phyloP scores from a whole-genome alignment of 1,140 invertebrate species.

The Semibalanus balanoides region DNA sequence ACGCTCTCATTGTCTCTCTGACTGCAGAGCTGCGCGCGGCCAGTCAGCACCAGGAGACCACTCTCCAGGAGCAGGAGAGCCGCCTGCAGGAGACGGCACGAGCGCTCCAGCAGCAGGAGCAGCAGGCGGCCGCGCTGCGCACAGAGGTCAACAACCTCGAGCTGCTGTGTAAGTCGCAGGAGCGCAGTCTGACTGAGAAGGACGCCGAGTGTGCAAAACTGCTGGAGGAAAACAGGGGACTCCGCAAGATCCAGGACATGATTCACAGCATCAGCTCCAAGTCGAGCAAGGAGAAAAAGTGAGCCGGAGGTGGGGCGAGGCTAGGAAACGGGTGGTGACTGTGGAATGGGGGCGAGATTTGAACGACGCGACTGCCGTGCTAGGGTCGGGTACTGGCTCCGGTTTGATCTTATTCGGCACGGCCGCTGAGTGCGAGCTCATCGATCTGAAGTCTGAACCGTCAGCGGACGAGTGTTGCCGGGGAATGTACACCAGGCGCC shows the following conservation, averaged over 20 bases:
- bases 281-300: not conserved
- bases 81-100: not conserved
- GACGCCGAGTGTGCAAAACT: not conserved
- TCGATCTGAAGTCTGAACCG: no score
- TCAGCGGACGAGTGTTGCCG: no score
- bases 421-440: not conserved
- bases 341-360: no score
- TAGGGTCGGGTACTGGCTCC: no score
- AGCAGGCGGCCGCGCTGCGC: not conserved
- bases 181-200: not conserved
- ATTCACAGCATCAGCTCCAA: constrained; percentile 4
- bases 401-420: no score
- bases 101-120: not conserved
- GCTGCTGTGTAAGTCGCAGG: constrained; percentile 3
- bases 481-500: no score
- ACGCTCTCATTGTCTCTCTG: not conserved
- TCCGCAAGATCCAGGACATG: constrained; percentile 6
- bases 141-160: not conserved
- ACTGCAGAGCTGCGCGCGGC: not conserved
- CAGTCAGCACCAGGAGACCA: not conserved
- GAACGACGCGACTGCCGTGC: no score
- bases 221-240: not conserved
- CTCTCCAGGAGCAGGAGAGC: not conserved
- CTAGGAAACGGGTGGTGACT: not conserved
- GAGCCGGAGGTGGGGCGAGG: not conserved